Evolutionary conservation across 2,888 invertebrate species (phyloP).

Genomic region (Calephelis perditalis): DNA sequence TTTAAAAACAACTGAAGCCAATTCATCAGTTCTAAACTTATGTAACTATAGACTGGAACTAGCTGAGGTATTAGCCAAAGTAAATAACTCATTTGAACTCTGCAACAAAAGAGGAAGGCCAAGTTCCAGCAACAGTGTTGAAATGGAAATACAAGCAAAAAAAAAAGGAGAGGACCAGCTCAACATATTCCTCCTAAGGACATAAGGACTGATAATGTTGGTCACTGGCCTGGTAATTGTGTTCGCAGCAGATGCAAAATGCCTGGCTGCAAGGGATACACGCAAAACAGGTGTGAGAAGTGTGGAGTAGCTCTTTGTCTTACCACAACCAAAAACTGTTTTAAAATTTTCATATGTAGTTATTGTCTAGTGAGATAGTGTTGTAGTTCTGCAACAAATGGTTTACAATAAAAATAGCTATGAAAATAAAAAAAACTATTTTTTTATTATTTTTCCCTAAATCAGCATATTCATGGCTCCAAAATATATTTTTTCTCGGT

Average conservation of each 20-base stretch:
- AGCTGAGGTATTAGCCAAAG: constrained; percentile 38
- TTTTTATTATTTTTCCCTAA: constrained; percentile 28
- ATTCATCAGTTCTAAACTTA: constrained; percentile 33
- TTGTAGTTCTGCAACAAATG: constrained; percentile 33
- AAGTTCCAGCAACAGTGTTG: constrained; percentile 36
- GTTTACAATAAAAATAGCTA: constrained; percentile 31
- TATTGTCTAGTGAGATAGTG: constrained; percentile 32
- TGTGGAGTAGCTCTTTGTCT: constrained; percentile 38
- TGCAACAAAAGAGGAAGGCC: constrained; percentile 39
- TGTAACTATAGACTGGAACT: constrained; percentile 40
- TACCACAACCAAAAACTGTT: constrained; percentile 35
- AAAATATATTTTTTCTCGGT: constrained; percentile 36
- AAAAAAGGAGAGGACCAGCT: constrained; percentile 35
- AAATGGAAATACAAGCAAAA: constrained; percentile 37
- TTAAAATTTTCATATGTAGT: constrained; percentile 34
- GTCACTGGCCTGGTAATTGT: constrained; percentile 36
- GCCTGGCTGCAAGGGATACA: constrained; percentile 38
- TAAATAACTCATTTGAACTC: constrained; percentile 36
- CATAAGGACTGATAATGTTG: constrained; percentile 38
- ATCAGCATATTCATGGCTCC: constrained; percentile 32
- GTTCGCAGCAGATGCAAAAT: constrained; percentile 38
- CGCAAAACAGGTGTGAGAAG: constrained; percentile 38
- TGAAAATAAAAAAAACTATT: constrained; percentile 30
- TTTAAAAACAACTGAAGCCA: constrained; percentile 29
- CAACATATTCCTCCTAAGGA: constrained; percentile 37